Evolutionary conservation across 2,888 invertebrate genomes (phyloP).

Genomic region (Drosophila neonasuta): DNA sequence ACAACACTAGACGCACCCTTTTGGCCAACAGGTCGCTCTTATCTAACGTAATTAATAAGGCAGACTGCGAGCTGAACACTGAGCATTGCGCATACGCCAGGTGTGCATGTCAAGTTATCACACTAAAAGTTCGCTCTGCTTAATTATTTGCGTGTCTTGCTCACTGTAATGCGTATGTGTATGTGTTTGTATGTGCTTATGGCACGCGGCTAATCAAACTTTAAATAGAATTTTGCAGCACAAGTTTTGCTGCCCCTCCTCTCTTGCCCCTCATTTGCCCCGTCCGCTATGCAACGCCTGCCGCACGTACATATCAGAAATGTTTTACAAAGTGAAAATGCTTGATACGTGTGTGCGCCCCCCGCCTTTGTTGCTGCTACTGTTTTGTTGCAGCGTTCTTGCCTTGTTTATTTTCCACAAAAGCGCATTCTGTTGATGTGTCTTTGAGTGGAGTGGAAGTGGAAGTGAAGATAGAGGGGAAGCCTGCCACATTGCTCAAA

Average conservation of each 20-base stretch:
- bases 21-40: slow-evolving; percentile 22
- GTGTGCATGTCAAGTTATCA: slow-evolving; percentile 55
- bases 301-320: slow-evolving; percentile 72
- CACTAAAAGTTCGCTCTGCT: slow-evolving; percentile 61
- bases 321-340: slow-evolving; percentile 77
- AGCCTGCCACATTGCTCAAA: slow-evolving; percentile 68
- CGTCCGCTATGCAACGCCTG: neutral
- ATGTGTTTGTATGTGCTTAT: slow-evolving; percentile 36
- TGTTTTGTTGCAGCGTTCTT: slow-evolving; percentile 30
- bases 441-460: neutral
- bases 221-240: slow-evolving; percentile 71
- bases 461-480: slow-evolving; percentile 42
- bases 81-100: slow-evolving; percentile 65
- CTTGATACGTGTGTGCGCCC: slow-evolving; percentile 68
- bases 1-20: neutral
- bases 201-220: slow-evolving; percentile 69
- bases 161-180: neutral
- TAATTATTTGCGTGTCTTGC: slow-evolving; percentile 64
- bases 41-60: slow-evolving; percentile 44
- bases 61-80: neutral
- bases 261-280: no score
- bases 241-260: slow-evolving; percentile 17
- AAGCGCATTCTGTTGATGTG: slow-evolving; percentile 63
- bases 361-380: slow-evolving; percentile 1
- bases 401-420: slow-evolving; percentile 61